Evolutionary conservation across 1,140 invertebrate species (phyloP).

Genomic region (Trichonephila clavipes): DNA sequence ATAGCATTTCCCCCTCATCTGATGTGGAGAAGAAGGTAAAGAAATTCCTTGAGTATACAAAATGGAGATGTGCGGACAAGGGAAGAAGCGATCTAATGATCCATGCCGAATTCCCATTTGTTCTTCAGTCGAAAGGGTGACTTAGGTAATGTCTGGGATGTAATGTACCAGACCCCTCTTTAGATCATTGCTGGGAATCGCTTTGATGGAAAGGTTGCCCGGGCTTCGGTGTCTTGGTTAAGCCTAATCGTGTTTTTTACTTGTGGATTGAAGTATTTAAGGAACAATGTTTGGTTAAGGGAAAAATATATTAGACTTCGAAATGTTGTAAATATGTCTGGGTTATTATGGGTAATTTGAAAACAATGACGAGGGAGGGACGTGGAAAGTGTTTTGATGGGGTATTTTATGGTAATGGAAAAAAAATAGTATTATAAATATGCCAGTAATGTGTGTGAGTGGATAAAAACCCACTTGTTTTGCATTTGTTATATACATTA

Average conservation of each 20-base stretch:
- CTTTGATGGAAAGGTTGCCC: slow-evolving; percentile 22
- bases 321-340: too few species aligned
- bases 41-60: slow-evolving; percentile 53
- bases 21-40: not conserved
- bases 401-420: too few species aligned
- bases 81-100: slow-evolving; percentile 61
- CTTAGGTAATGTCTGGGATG: slow-evolving; percentile 19
- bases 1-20: not conserved
- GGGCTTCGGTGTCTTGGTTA: not conserved
- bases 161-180: not conserved
- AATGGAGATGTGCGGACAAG: slow-evolving; percentile 71
- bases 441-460: too few species aligned
- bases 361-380: too few species aligned
- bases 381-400: too few species aligned
- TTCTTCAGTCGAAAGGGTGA: slow-evolving; percentile 12
- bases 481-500: too few species aligned
- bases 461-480: too few species aligned
- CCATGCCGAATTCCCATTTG: slow-evolving; percentile 9
- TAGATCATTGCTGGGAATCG: slow-evolving; percentile 51
- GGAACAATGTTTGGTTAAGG: not conserved
- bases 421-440: too few species aligned
- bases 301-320: too few species aligned
- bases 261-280: not conserved
- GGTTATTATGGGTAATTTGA: too few species aligned
- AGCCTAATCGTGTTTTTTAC: not conserved